Evolutionary conservation across 2,797 vertebrate genomes (phyloP), one percentile per base, ranked within the genome.

Genomic region (Carduelis carduelis): DNA sequence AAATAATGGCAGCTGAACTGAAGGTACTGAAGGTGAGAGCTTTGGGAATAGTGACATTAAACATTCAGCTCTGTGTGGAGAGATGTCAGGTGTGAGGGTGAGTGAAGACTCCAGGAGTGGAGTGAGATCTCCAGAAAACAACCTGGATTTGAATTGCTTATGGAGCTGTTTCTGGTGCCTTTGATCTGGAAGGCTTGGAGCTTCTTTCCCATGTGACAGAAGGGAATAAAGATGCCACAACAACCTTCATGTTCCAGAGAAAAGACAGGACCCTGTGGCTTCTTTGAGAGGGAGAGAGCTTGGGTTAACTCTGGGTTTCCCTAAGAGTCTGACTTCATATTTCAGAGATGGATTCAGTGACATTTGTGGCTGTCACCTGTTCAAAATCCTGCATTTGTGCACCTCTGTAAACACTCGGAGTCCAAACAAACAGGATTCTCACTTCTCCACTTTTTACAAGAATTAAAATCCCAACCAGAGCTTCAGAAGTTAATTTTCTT

Each of bases 401-500:
- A 18, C 27, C 14, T 86, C 34, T 30, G 28, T 70, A 37, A 95
- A 75, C 47, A 43, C 56, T 83, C 75, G 14, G 28, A 53, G 24
- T 56, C 86, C 53, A 71, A 39, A 56, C 53, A 35, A 59, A 15
- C 9, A 30, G 34, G 4, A 53, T 72, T 87, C 34, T 70, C 35
- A 9, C 47, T 82, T 87, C 71, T 34, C 34, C 12, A 1, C 24
- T 76, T 60, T 35, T 55, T 24, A 43, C 44, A 57, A 60, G 20
- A 75, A 57, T 69, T 60, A 28, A 61, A 95, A 75, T 28, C 47
- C 37, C 57, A 71, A 32, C 53, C 76, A 86, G 60, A 60, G 68
- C n/a, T 89, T 91, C 47, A 87, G 75, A 93, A 92, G 95, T 95
- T 94, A 91, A 93, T 87, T 94, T 93, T 85, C 47, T 85, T 90